phyloP scores from a whole-genome alignment of 1,140 invertebrate species.

The Drosophila saltans region DNA sequence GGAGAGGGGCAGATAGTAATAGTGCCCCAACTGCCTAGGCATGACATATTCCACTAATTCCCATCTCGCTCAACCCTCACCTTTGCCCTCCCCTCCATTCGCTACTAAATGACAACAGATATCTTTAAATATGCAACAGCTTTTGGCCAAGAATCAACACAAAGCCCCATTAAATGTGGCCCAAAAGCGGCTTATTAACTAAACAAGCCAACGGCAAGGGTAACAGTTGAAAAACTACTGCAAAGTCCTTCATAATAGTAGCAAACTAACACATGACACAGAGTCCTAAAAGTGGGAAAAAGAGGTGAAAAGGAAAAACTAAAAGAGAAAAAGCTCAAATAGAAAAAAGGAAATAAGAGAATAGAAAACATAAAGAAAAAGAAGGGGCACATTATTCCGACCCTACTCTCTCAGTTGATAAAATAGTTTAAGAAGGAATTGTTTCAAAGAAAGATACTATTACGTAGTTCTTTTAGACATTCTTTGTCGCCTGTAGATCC shows the following conservation, averaged over 20 bases:
- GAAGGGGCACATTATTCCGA: too few relatives aligned
- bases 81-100: not conserved
- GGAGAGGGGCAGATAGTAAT: not conserved
- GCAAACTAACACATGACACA: too few relatives aligned
- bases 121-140: conserved; percentile 53
- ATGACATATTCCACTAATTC: conserved; percentile 31
- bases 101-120: conserved; percentile 23
- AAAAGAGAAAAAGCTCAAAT: too few relatives aligned
- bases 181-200: conserved; percentile 76
- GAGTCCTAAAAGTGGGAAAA: too few relatives aligned
- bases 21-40: not conserved
- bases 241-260: conserved; percentile 19
- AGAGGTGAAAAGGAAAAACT: too few relatives aligned
- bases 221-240: conserved; percentile 11
- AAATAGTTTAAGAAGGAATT: too few relatives aligned
- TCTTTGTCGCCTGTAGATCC: too few relatives aligned
- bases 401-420: too few relatives aligned
- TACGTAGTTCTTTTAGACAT: too few relatives aligned
- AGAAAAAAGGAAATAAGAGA: too few relatives aligned
- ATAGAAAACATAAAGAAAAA: too few relatives aligned
- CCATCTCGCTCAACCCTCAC: not conserved
- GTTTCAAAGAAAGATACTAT: too few relatives aligned
- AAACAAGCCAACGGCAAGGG: conserved; percentile 28
- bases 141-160: conserved; percentile 39
- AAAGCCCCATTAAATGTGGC: conserved; percentile 49